Base-by-base conservation (phyloP, 2,888 invertebrate species). In the Cheilosia scutellata region DNA sequence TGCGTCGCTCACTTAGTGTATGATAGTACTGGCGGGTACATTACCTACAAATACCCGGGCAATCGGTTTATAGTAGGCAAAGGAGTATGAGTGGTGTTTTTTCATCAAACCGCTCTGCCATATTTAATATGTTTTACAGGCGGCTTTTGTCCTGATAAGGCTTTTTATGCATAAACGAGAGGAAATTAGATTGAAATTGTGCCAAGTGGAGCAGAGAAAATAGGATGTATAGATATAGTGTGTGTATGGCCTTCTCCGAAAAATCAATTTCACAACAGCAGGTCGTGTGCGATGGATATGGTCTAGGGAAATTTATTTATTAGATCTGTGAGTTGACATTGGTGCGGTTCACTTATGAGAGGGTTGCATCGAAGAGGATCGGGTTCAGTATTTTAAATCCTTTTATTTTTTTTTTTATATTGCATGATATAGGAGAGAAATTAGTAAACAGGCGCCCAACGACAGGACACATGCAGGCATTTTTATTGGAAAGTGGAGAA, bases 131-230 rank as follows among this genome's bases (percentile, higher is more conserved):
- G 86, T 86, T 86, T 82, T 82, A 82, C 86, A 66, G 76, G 86
- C 66, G 82, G 86, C 86, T 82, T 86, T 86, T 82, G 86, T 82
- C 72, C 76, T 82, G 76, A 86, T 86, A 86, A 86, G 72, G 86
- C 86, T 86, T 82, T 86, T 86, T 86, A 86, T 86, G 82, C 86
- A 86, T 86, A 86, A 86, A 80, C 86, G 86, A 77, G 71, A 82
- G 86, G 72, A 86, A 82, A 86, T 86, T 86, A 86, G 86, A 86
- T 86, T 86, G 86, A 86, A 86, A 86, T 86, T 86, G 82, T 86
- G 86, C 86, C 86, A 86, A 86, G 86, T 86, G 86, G 86, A 86
- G 86, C 86, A 72, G 33, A 72, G 72, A 71, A 82, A 77, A 86
- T 82, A 82, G 82, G 80, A 75, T 84, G 6, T 40, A 13, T n/a